phyloP scores from a whole-genome alignment of 2,888 invertebrate genomes.

The Clitarchus hookeri region DNA sequence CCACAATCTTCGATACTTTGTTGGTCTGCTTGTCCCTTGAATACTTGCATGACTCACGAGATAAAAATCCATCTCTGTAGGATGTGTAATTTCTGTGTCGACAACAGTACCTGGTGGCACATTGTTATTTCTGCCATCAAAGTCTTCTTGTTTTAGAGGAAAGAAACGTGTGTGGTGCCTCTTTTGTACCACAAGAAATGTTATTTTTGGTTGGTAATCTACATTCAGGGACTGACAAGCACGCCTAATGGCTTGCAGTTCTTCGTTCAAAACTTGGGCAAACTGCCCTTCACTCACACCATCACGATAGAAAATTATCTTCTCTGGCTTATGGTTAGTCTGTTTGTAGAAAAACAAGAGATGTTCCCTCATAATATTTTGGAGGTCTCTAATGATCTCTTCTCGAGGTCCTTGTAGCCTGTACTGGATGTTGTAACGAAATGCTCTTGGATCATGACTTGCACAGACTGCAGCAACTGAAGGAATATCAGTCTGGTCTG shows the following conservation, averaged over 20 bases:
- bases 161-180: conserved; percentile 85
- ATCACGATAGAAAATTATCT: conserved; percentile 75
- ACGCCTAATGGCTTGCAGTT: conserved; percentile 68
- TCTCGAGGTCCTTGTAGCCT: conserved; percentile 73
- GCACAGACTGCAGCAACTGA: conserved; percentile 71
- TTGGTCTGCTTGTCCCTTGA: conserved; percentile 80
- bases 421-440: conserved; percentile 71
- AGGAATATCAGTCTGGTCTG: conserved; percentile 65
- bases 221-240: conserved; percentile 67
- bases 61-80: conserved; percentile 86
- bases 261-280: conserved; percentile 66
- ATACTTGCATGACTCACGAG: conserved; percentile 68
- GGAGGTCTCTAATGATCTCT: conserved; percentile 77
- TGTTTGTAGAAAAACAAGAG: conserved; percentile 61
- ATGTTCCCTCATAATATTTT: conserved; percentile 69
- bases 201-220: conserved; percentile 73
- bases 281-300: conserved; percentile 90
- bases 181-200: conserved; percentile 95
- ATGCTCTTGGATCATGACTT: conserved; percentile 69
- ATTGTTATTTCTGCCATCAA: conserved; percentile 68
- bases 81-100: conserved; percentile 83
- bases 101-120: conserved; percentile 88
- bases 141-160: conserved; percentile 59
- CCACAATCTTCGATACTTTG: conserved; percentile 82
- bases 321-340: conserved; percentile 60